Evolutionary conservation across 1,140 invertebrate genomes (phyloP), one percentile per base, ranked within the genome.

Genomic region (Drosophila simulans): DNA sequence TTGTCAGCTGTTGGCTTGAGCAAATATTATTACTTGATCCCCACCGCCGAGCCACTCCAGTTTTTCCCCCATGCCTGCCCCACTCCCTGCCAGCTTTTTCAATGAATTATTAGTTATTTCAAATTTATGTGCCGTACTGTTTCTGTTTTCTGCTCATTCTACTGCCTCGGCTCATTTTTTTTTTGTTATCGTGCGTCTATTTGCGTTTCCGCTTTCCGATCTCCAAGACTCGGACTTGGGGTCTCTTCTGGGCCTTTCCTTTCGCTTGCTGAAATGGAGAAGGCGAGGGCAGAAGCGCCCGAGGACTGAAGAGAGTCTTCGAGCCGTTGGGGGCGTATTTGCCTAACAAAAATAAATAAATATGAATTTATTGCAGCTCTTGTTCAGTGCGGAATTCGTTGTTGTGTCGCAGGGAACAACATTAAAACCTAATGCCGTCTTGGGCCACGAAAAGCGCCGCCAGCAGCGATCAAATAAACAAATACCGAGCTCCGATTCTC

Each of bases 271-370:
- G 66, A 69, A 69, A 71, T 80, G 81, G 51, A 62, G 54, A 71
- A 48, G n/a, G 39, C 34, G 53, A 35, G 17, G 45, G 62, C 55
- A 13, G 37, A 39, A 39, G 37, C 11, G 11, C 69, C 71, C 70
- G 53, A n/a, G 60, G 57, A 27, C 54, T 37, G 51, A 45, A 45
- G 66, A 60, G 57, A 43, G 64, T 68, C 51, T 68, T 51, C 45
- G 43, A 64, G 58, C 52, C 55, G 84, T 84, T 84, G 84, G 85
- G 84, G 84, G 84, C 84, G 84, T 89, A 89, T 89, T 89, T 89
- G 85, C 84, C 73, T 80, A 90, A 89, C 57, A 71, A 90, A 89
- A 89, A 84, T 89, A 89, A 90, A 89, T 89, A 89, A 89, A 88
- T 89, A 88, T 89, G 68, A 89, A 88, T 88, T 89, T 88, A 84